These are phyloP conservation scores for Heliangelus exortis DNA, from an alignment of 2,797 vertebrate species.

Conservation along the genomic window DNA sequence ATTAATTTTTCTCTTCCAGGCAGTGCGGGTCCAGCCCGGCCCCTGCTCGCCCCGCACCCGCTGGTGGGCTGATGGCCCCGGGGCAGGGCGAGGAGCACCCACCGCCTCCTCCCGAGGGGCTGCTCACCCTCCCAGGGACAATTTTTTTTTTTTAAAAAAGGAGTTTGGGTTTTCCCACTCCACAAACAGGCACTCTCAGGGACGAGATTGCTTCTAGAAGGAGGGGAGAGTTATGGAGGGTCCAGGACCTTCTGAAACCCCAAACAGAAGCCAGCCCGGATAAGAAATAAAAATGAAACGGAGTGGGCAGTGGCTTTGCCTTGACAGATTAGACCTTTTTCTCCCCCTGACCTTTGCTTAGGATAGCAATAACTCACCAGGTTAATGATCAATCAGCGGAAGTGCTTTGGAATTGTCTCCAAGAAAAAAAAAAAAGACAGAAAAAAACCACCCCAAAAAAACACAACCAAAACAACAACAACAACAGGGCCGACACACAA, in stretches of 20 bases:
- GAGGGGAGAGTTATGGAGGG: neutral
- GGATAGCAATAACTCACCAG: slow-evolving; percentile 83
- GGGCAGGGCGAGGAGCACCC: neutral
- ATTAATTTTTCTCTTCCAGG: neutral
- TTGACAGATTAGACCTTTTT: slow-evolving; percentile 82
- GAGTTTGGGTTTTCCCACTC: neutral
- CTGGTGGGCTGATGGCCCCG: neutral
- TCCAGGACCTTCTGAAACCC: neutral
- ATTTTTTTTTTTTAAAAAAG: neutral
- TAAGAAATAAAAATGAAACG: slow-evolving; percentile 51
- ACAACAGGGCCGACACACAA: neutral
- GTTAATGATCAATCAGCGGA: slow-evolving; percentile 85
- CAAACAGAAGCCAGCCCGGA: slow-evolving; percentile 30
- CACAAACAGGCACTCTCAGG: neutral
- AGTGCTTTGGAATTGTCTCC: slow-evolving; percentile 76
- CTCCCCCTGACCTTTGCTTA: slow-evolving; percentile 83
- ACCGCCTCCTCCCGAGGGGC: neutral
- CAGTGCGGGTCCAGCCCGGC: neutral
- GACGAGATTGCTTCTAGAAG: neutral
- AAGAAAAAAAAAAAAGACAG: slow-evolving; percentile 54
- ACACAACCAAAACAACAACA: neutral
- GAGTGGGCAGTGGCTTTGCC: slow-evolving; percentile 45
- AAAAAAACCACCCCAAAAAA: too few relatives aligned
- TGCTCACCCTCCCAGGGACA: neutral
- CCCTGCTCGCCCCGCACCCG: neutral